These are phyloP conservation scores for Sebastes hubbsi DNA, from an alignment of 2,797 vertebrate species.

Conservation along the genomic window DNA sequence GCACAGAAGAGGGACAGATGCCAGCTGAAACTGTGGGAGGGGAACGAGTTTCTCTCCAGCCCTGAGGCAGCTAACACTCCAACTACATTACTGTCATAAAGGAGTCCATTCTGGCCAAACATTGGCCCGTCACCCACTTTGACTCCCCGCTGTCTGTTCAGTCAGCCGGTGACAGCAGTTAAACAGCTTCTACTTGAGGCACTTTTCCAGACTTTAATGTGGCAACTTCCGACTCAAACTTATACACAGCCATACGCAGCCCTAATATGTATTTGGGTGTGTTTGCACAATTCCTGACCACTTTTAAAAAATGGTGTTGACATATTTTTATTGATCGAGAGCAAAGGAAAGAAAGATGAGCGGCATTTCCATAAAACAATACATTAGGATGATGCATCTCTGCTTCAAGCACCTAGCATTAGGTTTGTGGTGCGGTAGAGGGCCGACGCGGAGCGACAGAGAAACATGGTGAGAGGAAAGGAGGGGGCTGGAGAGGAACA, in stretches of 20 bases:
- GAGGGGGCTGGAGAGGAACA: constrained; percentile 33
- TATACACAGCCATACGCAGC: background rate
- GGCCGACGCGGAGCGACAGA: constrained; percentile 34
- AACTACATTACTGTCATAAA: constrained; percentile 79
- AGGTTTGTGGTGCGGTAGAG: constrained; percentile 7
- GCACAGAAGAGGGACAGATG: constrained; percentile 70
- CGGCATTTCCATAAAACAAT: constrained; percentile 48
- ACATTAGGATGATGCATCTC: constrained; percentile 50
- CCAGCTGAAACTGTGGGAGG: constrained; percentile 79
- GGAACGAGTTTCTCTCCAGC: constrained; percentile 75
- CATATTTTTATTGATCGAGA: constrained; percentile 44
- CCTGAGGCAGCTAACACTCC: constrained; percentile 76
- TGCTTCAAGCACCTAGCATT: constrained; percentile 21
- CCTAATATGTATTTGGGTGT: constrained; percentile 19
- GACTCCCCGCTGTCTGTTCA: constrained; percentile 75
- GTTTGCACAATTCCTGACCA: constrained; percentile 16
- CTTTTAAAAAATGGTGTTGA: constrained; percentile 25
- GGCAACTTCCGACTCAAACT: constrained; percentile 57
- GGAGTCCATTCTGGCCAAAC: constrained; percentile 76
- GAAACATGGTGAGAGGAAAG: constrained; percentile 47
- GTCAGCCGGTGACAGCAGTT: constrained; percentile 70
- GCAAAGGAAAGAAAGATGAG: constrained; percentile 33
- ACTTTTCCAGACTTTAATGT: constrained; percentile 68
- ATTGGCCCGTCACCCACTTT: constrained; percentile 71
- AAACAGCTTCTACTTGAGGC: constrained; percentile 72